A percentile compares a stretch with the other conserved stretches of the same genome.
phyloP scores from a whole-genome alignment of 2,797 vertebrate genomes.

The Gadopsis marmoratus region DNA sequence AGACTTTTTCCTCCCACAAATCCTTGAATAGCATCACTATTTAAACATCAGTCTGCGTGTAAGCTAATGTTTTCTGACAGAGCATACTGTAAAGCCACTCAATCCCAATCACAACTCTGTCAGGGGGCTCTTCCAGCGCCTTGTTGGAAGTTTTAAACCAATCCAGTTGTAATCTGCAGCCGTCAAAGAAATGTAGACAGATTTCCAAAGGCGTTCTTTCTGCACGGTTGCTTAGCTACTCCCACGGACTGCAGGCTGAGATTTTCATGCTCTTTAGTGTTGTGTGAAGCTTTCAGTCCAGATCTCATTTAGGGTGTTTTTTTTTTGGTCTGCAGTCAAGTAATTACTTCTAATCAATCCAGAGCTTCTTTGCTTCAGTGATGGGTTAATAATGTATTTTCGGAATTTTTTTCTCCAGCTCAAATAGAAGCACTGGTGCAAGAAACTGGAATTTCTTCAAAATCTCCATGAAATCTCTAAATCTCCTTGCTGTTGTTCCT shows the following conservation, averaged over 20 bases:
- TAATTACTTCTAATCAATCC: constrained; percentile 67
- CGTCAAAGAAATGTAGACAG: constrained; percentile 76
- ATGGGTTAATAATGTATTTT: constrained; percentile 63
- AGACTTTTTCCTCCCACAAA: constrained; percentile 72
- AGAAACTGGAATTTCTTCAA: constrained; percentile 33
- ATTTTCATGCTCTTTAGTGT: constrained; percentile 69
- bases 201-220: constrained; percentile 74
- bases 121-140: constrained; percentile 70
- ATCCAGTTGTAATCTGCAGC: constrained; percentile 77
- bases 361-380: constrained; percentile 49
- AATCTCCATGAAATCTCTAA: constrained; percentile 44
- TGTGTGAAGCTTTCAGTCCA: constrained; percentile 67
- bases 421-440: constrained; percentile 26
- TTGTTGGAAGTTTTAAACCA: constrained; percentile 74
- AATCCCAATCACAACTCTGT: constrained; percentile 67
- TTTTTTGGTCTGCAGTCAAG: constrained; percentile 52
- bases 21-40: constrained; percentile 76
- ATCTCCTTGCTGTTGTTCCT: constrained; percentile 28
- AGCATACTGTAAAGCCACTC: constrained; percentile 68
- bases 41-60: constrained; percentile 74
- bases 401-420: constrained; percentile 19
- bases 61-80: constrained; percentile 78
- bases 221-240: constrained; percentile 72
- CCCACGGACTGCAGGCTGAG: constrained; percentile 68
- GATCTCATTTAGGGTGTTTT: constrained; percentile 44